These are phyloP conservation scores for Callocephalon fimbriatum DNA, from an alignment of 2,113 vertebrate species.

Conservation along the genomic window DNA sequence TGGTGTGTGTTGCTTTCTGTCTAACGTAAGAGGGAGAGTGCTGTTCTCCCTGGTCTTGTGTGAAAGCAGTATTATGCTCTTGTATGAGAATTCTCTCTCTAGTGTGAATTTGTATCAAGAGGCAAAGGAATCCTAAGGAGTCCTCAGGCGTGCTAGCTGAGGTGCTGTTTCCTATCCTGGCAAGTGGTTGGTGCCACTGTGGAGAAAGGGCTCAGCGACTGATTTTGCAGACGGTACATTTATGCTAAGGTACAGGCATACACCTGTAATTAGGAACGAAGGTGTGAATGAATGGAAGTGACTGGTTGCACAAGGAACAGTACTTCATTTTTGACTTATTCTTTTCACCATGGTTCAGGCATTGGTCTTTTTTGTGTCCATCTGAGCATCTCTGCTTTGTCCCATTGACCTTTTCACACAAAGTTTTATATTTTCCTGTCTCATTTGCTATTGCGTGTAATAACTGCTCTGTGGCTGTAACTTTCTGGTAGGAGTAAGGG, in stretches of 20 bases:
- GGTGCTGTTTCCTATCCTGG: not conserved
- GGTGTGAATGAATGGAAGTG: not conserved
- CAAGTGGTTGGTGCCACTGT: not conserved
- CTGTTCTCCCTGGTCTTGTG: not conserved
- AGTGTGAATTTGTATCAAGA: not conserved
- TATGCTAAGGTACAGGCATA: not conserved
- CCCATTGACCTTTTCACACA: not conserved
- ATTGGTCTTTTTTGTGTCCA: not conserved
- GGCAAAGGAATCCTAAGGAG: not conserved
- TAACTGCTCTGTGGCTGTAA: not conserved
- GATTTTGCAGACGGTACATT: not conserved
- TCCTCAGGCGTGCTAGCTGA: not conserved
- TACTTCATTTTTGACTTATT: too few relatives aligned
- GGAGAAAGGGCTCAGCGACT: not conserved
- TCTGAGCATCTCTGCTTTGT: accelerated
- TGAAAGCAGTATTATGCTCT: not conserved
- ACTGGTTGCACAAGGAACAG: not conserved
- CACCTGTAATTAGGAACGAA: not conserved
- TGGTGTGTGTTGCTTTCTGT: not conserved
- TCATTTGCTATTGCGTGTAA: accelerated
- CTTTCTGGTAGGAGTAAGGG: not conserved
- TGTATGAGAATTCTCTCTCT: not conserved
- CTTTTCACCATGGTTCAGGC: not conserved
- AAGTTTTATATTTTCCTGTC: not conserved
- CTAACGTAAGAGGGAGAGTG: not conserved